Evolutionary conservation across 2,113 vertebrate genomes (phyloP).

Genomic region (Strigops habroptila): DNA sequence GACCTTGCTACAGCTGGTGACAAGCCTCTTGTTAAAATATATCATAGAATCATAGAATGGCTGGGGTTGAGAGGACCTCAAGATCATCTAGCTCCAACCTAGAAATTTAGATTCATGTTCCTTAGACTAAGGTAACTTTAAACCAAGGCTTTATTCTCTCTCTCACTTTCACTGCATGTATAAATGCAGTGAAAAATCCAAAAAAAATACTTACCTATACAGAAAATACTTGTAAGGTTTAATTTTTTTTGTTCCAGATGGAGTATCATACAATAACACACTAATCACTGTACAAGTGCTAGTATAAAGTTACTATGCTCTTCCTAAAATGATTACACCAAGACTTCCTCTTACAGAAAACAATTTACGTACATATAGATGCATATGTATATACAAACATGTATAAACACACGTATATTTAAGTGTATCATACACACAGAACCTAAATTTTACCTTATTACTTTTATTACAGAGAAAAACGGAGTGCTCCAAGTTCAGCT

Average conservation of each 20-base stretch:
- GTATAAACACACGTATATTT: background rate
- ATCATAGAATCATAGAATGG: background rate
- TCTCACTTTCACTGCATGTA: background rate
- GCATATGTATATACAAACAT: background rate
- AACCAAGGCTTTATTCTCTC: background rate
- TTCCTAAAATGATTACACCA: background rate
- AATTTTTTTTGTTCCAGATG: background rate
- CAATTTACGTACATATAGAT: rapidly evolving
- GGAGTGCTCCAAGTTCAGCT: background rate
- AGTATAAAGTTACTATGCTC: background rate
- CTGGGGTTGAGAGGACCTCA: background rate
- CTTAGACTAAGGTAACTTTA: background rate
- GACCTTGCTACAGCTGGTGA: background rate
- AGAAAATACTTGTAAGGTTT: background rate
- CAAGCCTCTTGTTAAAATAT: background rate
- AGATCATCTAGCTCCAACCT: background rate
- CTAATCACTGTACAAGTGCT: background rate
- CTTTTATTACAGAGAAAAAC: background rate
- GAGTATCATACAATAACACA: background rate
- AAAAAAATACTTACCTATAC: background rate
- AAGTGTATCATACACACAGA: background rate
- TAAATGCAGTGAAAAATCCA: background rate
- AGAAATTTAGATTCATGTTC: background rate
- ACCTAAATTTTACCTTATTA: background rate
- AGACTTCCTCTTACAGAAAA: background rate